A percentile compares a stretch with the other conserved stretches of the same genome.
phyloP scores from a whole-genome alignment of 2,113 vertebrate genomes.

The Colaptes auratus region DNA sequence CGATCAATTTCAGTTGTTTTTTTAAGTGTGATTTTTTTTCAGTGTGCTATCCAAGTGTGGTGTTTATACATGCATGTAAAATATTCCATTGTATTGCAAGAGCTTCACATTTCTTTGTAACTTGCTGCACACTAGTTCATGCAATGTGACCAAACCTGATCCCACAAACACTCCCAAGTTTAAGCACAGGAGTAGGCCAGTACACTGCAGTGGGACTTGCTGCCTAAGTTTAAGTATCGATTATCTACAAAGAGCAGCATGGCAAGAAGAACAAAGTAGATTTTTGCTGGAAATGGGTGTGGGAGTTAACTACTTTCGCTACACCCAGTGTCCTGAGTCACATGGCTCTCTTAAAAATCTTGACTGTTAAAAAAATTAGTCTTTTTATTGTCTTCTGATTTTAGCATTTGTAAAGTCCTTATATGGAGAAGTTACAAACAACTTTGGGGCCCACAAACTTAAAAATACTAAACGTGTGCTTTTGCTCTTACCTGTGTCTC shows the following conservation, averaged over 20 bases:
- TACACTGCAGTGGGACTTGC: background rate
- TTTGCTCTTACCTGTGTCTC: background rate
- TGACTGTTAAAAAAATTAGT: background rate
- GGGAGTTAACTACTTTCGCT: background rate
- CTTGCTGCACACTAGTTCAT: background rate
- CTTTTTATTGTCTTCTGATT: background rate
- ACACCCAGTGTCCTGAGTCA: background rate
- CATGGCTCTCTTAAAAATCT: background rate
- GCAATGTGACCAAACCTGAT: conserved; percentile 26
- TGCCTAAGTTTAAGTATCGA: background rate
- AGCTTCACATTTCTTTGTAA: background rate
- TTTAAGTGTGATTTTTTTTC: background rate
- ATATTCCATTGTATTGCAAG: background rate
- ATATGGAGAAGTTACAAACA: background rate
- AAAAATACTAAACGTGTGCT: background rate
- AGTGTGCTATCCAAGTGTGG: background rate
- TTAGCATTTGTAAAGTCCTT: background rate
- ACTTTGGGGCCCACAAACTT: background rate
- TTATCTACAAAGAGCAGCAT: background rate
- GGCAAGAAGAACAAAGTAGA: conserved; percentile 4
- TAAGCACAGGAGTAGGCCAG: background rate
- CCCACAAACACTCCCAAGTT: background rate
- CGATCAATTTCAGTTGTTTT: background rate
- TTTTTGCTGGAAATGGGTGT: background rate
- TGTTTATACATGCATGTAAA: background rate